Evolutionary conservation across 2,797 vertebrate genomes (phyloP), one percentile per base, ranked within the genome.

Genomic region (Geotria australis): DNA sequence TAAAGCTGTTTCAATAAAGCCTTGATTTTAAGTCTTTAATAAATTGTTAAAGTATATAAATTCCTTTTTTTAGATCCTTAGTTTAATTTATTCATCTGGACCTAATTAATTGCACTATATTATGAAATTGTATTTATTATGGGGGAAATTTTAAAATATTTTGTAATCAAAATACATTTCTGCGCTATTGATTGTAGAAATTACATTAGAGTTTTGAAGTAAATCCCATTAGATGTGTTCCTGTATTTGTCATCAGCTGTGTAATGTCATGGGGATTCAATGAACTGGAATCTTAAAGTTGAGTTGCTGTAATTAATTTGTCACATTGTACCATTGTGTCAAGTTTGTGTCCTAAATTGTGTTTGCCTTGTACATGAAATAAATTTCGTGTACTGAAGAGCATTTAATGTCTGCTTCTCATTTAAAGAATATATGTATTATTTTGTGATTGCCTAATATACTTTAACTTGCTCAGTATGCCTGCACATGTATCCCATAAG

Each of bases 71-170:
- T 79, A 77, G 73, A 71, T 76, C 75, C 77, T 80, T 74, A 72
- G 74, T 77, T 82, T 76, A 77, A 77, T 85, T 89, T 86, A 94
- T 96, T 78, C 85, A 85, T 88, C 24, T 12, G 24, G 24, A 53
- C 12, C 49, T 77, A 79, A 80, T 83, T 73, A 76, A 76, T 80
- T 93, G 84, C 85, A 95, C 84, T 93, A 85, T 83, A 75, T 53
- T 53, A 53, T 53, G 9, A 53, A 53, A 53, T 53, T 53, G 49
- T 53, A 53, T 53, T 53, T 53, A 53, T 53, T 53, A 53, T 53
- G 49, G 49, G 38, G 15, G 15, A 9, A 53, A n/a, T 53, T 53
- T 53, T 12, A 7, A 53, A 53, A 53, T 53, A 53, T 53, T 53
- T 53, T 53, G 49, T 53, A 53, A 53, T 53, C 49, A 53, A 15